These are phyloP conservation scores for Linhomoeus sp. DNA, from an alignment of 2,888 invertebrate species.

Conservation along the genomic window DNA sequence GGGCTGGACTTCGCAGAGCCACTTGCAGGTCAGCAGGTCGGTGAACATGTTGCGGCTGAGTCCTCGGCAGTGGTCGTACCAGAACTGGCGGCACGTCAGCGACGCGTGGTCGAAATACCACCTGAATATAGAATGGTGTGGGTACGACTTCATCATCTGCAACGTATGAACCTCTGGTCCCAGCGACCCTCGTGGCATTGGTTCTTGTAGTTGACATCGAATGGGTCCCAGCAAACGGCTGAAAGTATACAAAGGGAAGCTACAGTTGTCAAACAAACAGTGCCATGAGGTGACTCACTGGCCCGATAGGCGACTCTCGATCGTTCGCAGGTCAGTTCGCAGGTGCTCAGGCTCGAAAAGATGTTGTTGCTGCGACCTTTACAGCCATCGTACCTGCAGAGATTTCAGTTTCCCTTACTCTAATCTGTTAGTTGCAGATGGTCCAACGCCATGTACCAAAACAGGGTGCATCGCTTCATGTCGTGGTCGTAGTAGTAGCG, in stretches of 20 bases:
- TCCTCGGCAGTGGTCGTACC: constrained; percentile 14
- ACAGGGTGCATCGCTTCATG: constrained; percentile 10
- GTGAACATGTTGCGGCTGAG: constrained; percentile 20
- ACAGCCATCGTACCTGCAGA: constrained; percentile 21
- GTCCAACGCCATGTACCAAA: neutral
- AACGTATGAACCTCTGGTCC: neutral
- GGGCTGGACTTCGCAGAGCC: constrained; percentile 21
- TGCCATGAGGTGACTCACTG: constrained; percentile 8
- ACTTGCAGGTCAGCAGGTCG: constrained; percentile 22
- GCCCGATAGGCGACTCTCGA: constrained; percentile 18
- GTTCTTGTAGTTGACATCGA: constrained; percentile 13
- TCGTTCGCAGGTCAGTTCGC: constrained; percentile 19
- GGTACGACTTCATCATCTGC: neutral
- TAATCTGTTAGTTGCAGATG: neutral
- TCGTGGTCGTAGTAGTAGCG: constrained; percentile 18
- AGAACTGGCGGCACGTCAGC: constrained; percentile 14
- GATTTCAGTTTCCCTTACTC: neutral
- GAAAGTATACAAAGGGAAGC: too few relatives aligned
- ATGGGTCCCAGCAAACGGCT: constrained; percentile 25
- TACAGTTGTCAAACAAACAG: too few relatives aligned
- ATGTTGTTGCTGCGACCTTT: constrained; percentile 14
- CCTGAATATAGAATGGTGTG: constrained; percentile 1
- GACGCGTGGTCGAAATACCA: constrained; percentile 22
- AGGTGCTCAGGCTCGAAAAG: constrained; percentile 17
- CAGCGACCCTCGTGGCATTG: neutral